phyloP scores from a whole-genome alignment of 2,888 invertebrate genomes.

The Limnephilus auricula region DNA sequence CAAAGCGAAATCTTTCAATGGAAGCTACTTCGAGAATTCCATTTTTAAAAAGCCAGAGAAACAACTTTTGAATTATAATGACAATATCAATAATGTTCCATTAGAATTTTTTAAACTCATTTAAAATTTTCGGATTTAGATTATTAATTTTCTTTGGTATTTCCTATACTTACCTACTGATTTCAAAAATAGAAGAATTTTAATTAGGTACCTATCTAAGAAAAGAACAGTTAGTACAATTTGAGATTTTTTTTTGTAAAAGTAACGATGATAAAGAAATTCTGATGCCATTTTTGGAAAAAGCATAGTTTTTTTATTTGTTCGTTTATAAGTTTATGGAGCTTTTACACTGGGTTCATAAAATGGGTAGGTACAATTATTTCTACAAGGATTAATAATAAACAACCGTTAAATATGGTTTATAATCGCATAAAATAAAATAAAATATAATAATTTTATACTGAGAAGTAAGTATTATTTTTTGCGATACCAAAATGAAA shows the following conservation, averaged over 20 bases:
- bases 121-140: neutral
- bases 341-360: too few relatives aligned
- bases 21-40: neutral
- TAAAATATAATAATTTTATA: too few relatives aligned
- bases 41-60: slow-evolving; percentile 24
- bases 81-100: slow-evolving; percentile 13
- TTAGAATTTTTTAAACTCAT: neutral
- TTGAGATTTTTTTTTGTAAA: neutral
- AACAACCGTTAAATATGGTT: too few relatives aligned
- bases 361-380: too few relatives aligned
- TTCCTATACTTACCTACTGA: neutral
- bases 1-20: neutral
- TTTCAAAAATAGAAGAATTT: neutral
- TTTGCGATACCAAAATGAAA: too few relatives aligned
- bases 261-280: neutral
- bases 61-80: slow-evolving; percentile 27
- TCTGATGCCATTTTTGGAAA: too few relatives aligned
- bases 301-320: too few relatives aligned
- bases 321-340: too few relatives aligned
- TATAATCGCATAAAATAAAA: too few relatives aligned
- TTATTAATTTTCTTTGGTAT: neutral
- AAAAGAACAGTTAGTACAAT: neutral
- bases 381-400: too few relatives aligned
- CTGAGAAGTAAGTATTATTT: too few relatives aligned
- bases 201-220: too few relatives aligned